Percentiles rank a stretch among this genome's conserved stretches.
phyloP scores from a whole-genome alignment of 2,113 vertebrate genomes.

The Phoxinus phoxinus region DNA sequence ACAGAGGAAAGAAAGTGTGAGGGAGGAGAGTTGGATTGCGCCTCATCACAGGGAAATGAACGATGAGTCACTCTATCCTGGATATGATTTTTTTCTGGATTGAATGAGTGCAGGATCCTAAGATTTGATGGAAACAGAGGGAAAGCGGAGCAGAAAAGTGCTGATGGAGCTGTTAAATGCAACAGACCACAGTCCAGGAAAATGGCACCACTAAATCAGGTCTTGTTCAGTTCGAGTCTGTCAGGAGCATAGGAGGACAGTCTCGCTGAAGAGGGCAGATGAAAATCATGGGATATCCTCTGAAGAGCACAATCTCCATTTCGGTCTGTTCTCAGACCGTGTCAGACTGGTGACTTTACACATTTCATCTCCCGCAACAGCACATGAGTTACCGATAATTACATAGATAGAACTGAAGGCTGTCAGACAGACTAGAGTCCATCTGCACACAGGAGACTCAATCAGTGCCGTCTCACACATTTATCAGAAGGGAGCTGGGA shows the following conservation, averaged over 20 bases:
- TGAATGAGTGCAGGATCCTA: not conserved
- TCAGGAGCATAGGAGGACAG: not conserved
- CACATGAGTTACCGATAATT: conserved; percentile 22
- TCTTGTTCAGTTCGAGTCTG: not conserved
- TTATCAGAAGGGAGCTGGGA: conserved; percentile 17
- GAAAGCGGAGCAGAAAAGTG: not conserved
- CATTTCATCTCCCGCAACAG: conserved; percentile 10
- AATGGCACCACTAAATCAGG: conserved; percentile 5
- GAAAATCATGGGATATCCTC: conserved; percentile 17
- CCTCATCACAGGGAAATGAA: conserved; percentile 1
- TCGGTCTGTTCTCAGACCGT: not conserved
- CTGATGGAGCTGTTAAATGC: conserved; percentile 2
- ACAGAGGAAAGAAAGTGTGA: not conserved
- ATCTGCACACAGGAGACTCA: conserved; percentile 9
- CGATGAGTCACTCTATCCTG: conserved; percentile 20
- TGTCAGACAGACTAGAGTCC: conserved; percentile 26
- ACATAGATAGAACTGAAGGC: conserved; percentile 16
- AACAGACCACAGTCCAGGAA: not conserved
- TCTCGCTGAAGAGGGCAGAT: not conserved
- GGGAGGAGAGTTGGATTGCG: not conserved
- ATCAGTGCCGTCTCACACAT: conserved; percentile 29
- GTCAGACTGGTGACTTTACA: conserved; percentile 21
- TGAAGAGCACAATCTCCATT: not conserved
- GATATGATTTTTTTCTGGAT: not conserved
- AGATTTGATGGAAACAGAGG: not conserved